phyloP scores from a whole-genome alignment of 2,888 invertebrate species.

The Tholera decimalis region DNA sequence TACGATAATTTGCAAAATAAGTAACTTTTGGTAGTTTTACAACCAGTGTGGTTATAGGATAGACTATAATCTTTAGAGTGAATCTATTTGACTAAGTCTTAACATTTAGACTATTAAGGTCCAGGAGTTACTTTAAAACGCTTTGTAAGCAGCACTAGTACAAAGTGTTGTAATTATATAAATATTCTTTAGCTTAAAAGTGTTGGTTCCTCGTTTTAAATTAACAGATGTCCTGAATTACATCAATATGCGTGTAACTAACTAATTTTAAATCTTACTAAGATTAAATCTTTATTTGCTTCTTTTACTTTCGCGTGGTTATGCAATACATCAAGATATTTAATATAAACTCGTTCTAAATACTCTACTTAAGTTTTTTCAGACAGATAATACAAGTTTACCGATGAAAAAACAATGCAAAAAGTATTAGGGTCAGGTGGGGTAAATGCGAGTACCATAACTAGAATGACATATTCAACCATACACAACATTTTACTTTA shows the following conservation, averaged over 20 bases:
- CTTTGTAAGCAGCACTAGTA: conserved; percentile 19
- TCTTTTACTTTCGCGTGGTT: not conserved
- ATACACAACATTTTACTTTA: too few species aligned
- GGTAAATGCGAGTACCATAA: too few species aligned
- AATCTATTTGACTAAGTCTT: conserved; percentile 4
- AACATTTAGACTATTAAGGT: not conserved
- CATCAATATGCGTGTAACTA: conserved; percentile 15
- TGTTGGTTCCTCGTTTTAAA: conserved; percentile 16
- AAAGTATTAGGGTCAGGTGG: conserved; percentile 46
- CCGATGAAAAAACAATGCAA: conserved; percentile 13
- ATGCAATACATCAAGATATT: conserved; percentile 24
- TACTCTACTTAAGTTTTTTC: conserved; percentile 24
- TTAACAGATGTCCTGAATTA: conserved; percentile 14
- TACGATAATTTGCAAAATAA: not conserved
- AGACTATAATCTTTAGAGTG: not conserved
- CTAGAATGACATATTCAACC: too few species aligned
- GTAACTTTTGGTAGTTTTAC: not conserved
- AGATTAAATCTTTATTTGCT: conserved; percentile 21
- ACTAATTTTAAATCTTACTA: conserved; percentile 20
- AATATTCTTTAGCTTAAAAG: conserved; percentile 12
- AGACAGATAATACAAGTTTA: conserved; percentile 8
- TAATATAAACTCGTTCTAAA: conserved; percentile 41
- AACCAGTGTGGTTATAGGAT: not conserved
- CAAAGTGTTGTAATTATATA: not conserved
- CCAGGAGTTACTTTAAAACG: not conserved